These are phyloP conservation scores for Eretmocerus hayati DNA, from an alignment of 2,888 invertebrate genomes.

Conservation along the genomic window DNA sequence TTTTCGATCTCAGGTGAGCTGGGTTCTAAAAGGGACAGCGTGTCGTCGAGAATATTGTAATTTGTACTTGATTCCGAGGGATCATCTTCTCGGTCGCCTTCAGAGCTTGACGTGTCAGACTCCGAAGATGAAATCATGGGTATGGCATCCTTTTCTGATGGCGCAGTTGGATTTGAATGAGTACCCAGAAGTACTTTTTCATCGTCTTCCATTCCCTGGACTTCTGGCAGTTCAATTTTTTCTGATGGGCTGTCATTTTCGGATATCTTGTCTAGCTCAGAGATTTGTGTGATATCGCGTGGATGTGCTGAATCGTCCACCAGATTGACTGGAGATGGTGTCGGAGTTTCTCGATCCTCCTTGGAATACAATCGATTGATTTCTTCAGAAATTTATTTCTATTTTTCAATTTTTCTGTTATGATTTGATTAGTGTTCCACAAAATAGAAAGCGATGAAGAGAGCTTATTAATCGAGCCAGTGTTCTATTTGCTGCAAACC, in stretches of 20 bases:
- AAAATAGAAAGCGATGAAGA: too few species aligned
- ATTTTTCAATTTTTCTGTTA: too few species aligned
- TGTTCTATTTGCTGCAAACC: too few species aligned
- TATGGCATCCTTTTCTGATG: slow-evolving; percentile 25
- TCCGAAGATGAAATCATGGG: slow-evolving; percentile 40
- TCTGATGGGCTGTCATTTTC: neutral
- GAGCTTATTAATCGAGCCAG: too few species aligned
- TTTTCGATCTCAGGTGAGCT: slow-evolving; percentile 19
- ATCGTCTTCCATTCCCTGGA: neutral
- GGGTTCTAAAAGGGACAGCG: slow-evolving; percentile 25
- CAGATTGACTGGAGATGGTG: slow-evolving; percentile 34
- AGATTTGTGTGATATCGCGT: neutral
- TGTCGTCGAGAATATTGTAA: slow-evolving; percentile 39
- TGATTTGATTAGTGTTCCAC: too few species aligned
- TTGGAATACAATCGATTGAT: slow-evolving; percentile 1
- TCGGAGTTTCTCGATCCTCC: slow-evolving; percentile 37
- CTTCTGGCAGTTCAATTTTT: neutral
- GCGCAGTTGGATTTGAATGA: slow-evolving; percentile 10
- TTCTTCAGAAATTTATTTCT: too few species aligned
- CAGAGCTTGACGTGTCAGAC: slow-evolving; percentile 37
- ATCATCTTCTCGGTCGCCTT: slow-evolving; percentile 31
- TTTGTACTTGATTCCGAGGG: slow-evolving; percentile 38
- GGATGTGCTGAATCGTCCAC: slow-evolving; percentile 17
- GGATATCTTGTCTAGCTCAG: neutral
- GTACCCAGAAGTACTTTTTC: slow-evolving; percentile 3